phyloP scores from a whole-genome alignment of 2,113 vertebrate genomes.

The Hippocampus barbouri region DNA sequence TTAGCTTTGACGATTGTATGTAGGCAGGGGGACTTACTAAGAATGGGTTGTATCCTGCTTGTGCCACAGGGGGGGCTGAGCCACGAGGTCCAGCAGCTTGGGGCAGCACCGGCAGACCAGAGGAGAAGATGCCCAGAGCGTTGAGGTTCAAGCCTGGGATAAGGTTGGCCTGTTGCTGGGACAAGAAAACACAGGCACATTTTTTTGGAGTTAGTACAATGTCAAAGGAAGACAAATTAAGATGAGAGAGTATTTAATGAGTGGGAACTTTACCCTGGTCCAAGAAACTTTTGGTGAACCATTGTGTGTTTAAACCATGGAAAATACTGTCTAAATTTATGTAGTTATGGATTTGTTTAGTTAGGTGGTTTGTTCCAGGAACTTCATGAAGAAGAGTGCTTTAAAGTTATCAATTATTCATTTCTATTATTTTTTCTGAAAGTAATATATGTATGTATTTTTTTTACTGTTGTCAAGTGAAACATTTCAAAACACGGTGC shows the following conservation, averaged over 20 bases:
- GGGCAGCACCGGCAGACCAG: slow-evolving; percentile 82
- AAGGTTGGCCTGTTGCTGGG: slow-evolving; percentile 89
- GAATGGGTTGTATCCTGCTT: slow-evolving; percentile 82
- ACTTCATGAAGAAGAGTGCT: too few relatives aligned
- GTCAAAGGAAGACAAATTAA: neutral
- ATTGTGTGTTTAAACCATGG: neutral
- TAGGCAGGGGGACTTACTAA: slow-evolving; percentile 73
- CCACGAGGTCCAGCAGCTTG: slow-evolving; percentile 75
- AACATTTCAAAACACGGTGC: too few relatives aligned
- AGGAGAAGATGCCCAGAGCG: slow-evolving; percentile 92
- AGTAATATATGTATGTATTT: too few relatives aligned
- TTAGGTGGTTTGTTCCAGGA: neutral
- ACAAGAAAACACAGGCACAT: neutral
- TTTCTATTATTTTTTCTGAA: too few relatives aligned
- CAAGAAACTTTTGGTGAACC: neutral
- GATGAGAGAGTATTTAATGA: neutral
- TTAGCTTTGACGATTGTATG: too few relatives aligned
- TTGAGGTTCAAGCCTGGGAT: slow-evolving; percentile 92
- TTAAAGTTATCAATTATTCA: too few relatives aligned
- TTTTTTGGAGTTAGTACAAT: neutral
- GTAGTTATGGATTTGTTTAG: neutral
- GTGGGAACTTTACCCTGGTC: too few relatives aligned
- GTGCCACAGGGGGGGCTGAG: slow-evolving; percentile 66
- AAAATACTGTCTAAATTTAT: neutral
- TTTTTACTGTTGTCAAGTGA: too few relatives aligned